Percentiles rank a stretch among this genome's conserved stretches.
phyloP scores from a whole-genome alignment of 1,140 invertebrate genomes.

The Drosophila kanapiae region DNA sequence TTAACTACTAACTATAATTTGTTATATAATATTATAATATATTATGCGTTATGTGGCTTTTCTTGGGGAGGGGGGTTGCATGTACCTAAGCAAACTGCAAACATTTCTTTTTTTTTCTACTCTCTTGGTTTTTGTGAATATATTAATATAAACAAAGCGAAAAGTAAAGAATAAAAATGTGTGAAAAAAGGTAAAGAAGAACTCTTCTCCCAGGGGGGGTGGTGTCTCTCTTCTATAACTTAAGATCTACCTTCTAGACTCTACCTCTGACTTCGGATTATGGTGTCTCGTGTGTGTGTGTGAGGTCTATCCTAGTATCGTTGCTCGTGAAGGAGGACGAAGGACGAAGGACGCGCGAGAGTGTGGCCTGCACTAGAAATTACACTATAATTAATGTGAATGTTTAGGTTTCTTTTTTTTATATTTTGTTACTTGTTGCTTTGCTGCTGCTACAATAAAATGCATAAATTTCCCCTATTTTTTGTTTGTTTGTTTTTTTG shows the following conservation, averaged over 20 bases:
- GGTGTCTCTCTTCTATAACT: constrained; percentile 53
- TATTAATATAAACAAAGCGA: constrained; percentile 18
- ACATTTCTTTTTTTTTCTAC: constrained; percentile 2
- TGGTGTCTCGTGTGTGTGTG: neutral
- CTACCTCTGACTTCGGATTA: constrained; percentile 20
- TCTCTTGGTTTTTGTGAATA: constrained; percentile 2
- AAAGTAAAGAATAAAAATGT: constrained; percentile 10
- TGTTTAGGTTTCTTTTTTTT: constrained; percentile 44
- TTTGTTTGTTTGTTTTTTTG: constrained; percentile 21
- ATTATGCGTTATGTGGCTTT: constrained; percentile 59
- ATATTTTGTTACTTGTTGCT: constrained; percentile 15
- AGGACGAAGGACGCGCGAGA: constrained; percentile 65
- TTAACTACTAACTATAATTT: constrained; percentile 73
- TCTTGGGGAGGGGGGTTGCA: constrained; percentile 49
- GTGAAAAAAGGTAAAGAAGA: constrained; percentile 29
- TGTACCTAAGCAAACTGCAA: constrained; percentile 50
- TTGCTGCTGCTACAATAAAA: constrained; percentile 58
- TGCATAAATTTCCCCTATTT: constrained; percentile 59
- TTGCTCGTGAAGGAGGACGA: neutral
- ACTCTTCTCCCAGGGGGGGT: constrained; percentile 9
- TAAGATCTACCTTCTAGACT: constrained; percentile 48
- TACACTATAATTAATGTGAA: constrained; percentile 81
- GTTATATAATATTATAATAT: constrained; percentile 38
- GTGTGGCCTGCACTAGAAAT: constrained; percentile 57
- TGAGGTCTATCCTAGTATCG: constrained; percentile 40